Base-by-base conservation (phyloP, 53 echinoderm and acorn worm genomes). In the Echinarachnius parma region DNA sequence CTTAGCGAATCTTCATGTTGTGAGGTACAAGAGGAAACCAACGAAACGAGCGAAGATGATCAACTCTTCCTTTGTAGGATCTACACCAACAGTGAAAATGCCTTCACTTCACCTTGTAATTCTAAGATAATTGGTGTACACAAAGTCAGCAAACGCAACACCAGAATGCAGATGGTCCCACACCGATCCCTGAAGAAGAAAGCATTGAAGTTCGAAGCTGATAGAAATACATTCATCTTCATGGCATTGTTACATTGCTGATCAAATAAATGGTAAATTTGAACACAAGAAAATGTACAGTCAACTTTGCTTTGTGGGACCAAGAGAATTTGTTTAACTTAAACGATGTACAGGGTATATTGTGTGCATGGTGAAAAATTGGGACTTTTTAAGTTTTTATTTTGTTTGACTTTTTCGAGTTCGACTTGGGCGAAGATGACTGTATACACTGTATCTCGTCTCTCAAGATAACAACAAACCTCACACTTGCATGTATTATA, bases 91-190 rank as follows among this genome's bases (percentile, higher is more conserved):
- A 87, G 63, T 75, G 74, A 81, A 54, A 77, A 20, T 72, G 78
- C 75, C 49, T 82, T 82, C 59, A 64, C 22, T 32, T 20, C 56
- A 72, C 82, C 87, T 56, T 87, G 87, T 64, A 59, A 87, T 37
- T 82, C 87, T 0, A 72, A 78, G 58, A 15, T 87, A 46, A 87
- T 87, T 64, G 87, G 87, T 63, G 78, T 68, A 1, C 79, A 82
- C 58, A 71, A 72, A 61, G 87, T 87, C 2, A 48, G 78, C 64
- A 78, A 82, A 34, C 55, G 59, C 60, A 54, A 70, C 42, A 55
- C 87, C 55, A 53, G 47, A 31, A 86, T 82, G 72, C 53, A 44
- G 71, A 69, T 77, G 57, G 68, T 82, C 53, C 62, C 72, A 55
- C 53, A 34, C 28, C 56, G 69, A 54, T 55, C 45, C 28, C 36